Conservation (phyloP, 2,888 invertebrate genomes). For the Eilema caniola region DNA sequence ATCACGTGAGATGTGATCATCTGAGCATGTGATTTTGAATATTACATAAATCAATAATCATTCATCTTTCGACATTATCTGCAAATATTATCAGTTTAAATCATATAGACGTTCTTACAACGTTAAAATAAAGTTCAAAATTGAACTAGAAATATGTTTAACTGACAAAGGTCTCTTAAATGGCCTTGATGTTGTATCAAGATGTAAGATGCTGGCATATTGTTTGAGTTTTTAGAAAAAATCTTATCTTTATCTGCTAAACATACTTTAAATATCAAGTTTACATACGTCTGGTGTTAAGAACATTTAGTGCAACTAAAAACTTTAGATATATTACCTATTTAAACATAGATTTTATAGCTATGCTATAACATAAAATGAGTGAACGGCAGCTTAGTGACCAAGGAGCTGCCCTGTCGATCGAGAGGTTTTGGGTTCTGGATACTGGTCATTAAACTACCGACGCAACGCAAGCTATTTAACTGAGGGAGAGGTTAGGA, state of each 20-base stretch:
- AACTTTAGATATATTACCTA: neutral
- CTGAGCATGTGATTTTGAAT: constrained; percentile 52
- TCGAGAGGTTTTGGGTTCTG: too few relatives aligned
- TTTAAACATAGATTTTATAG: neutral
- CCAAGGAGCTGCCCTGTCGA: too few relatives aligned
- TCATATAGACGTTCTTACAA: constrained; percentile 13
- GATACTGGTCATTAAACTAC: too few relatives aligned
- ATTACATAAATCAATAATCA: constrained; percentile 50
- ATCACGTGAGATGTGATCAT: constrained; percentile 43
- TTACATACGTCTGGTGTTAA: neutral
- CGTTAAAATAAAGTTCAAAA: constrained; percentile 33
- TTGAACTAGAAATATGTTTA: constrained; percentile 20
- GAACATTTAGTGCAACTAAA: neutral
- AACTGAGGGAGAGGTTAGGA: too few relatives aligned
- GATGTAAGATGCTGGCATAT: constrained; percentile 28
- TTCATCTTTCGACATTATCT: constrained; percentile 68
- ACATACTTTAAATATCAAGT: neutral
- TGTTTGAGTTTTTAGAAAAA: constrained; percentile 15
- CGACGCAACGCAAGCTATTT: too few relatives aligned
- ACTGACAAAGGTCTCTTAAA: constrained; percentile 20
- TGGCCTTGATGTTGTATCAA: constrained; percentile 35
- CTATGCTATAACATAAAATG: neutral
- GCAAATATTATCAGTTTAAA: constrained; percentile 39
- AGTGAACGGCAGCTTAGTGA: too few relatives aligned
- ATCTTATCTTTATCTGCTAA: constrained; percentile 18